phyloP scores from a whole-genome alignment of 2,797 vertebrate species.

The Gobio occitaniae region DNA sequence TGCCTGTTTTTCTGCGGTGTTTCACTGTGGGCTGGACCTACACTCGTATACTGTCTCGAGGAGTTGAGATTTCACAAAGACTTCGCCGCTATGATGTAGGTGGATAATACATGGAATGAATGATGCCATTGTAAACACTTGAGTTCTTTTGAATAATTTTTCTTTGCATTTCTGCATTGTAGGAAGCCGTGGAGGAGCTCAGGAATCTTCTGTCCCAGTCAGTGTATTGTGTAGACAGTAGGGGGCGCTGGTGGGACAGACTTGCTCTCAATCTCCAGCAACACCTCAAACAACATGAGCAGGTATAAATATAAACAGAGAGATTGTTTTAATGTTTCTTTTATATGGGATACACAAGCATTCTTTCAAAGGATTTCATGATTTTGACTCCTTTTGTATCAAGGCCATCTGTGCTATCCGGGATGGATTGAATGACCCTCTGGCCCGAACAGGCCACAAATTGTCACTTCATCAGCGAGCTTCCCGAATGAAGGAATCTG shows the following conservation, averaged over 20 bases:
- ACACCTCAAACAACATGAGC: constrained; percentile 86
- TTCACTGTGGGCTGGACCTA: constrained; percentile 94
- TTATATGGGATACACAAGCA: not conserved
- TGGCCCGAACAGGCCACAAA: constrained; percentile 90
- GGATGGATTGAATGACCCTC: constrained; percentile 85
- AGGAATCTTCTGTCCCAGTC: constrained; percentile 84
- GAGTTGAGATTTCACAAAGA: constrained; percentile 93
- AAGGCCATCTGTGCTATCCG: constrained; percentile 85
- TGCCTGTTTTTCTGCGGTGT: constrained; percentile 88
- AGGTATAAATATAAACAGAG: constrained; percentile 73
- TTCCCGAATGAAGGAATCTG: constrained; percentile 84
- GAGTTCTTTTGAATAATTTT: not conserved
- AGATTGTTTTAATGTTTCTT: not conserved
- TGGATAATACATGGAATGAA: not conserved
- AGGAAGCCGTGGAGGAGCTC: constrained; percentile 90
- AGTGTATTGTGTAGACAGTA: constrained; percentile 88
- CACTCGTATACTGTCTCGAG: constrained; percentile 87
- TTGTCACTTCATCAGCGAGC: constrained; percentile 91
- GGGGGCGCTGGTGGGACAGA: constrained; percentile 97
- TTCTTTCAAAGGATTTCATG: not conserved
- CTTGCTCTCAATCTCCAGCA: constrained; percentile 94
- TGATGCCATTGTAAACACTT: not conserved
- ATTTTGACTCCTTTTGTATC: not conserved
- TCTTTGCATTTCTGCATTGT: constrained; percentile 28
- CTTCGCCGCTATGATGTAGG: constrained; percentile 88